Conservation (phyloP, 1,140 invertebrate species). For the Archegozetes longisetosus region DNA sequence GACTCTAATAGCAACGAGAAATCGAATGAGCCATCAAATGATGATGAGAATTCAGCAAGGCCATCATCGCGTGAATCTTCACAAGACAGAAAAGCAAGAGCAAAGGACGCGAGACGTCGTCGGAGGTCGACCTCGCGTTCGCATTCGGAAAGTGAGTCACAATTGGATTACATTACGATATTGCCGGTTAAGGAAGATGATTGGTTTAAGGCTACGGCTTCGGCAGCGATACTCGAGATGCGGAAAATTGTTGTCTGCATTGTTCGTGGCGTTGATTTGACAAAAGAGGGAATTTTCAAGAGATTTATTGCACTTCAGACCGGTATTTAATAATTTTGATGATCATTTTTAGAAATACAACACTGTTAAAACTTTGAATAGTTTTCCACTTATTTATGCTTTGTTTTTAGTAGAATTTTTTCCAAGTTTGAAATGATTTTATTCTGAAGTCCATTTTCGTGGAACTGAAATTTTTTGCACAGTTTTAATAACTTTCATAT, state of each 20-base stretch:
- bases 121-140: conserved; percentile 3
- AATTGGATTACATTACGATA: neutral
- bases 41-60: neutral
- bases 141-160: neutral
- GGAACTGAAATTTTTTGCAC: no score
- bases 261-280: conserved; percentile 44
- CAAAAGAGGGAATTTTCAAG: conserved; percentile 42
- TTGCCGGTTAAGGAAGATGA: conserved; percentile 4
- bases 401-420: conserved; percentile 39
- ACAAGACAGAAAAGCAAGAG: neutral
- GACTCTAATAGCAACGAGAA: neutral
- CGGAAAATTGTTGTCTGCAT: conserved; percentile 50
- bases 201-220: conserved; percentile 4
- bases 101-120: neutral
- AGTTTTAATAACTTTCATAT: no score
- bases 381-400: no score
- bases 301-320: conserved; percentile 57
- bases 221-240: conserved; percentile 5
- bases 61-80: neutral
- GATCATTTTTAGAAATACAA: neutral
- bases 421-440: no score
- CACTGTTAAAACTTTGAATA: no score
- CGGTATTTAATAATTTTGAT: conserved; percentile 5
- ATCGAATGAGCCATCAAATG: neutral
- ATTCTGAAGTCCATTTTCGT: no score